phyloP scores from a whole-genome alignment of 2,797 vertebrate genomes.

The Crocodylus rhombifer region DNA sequence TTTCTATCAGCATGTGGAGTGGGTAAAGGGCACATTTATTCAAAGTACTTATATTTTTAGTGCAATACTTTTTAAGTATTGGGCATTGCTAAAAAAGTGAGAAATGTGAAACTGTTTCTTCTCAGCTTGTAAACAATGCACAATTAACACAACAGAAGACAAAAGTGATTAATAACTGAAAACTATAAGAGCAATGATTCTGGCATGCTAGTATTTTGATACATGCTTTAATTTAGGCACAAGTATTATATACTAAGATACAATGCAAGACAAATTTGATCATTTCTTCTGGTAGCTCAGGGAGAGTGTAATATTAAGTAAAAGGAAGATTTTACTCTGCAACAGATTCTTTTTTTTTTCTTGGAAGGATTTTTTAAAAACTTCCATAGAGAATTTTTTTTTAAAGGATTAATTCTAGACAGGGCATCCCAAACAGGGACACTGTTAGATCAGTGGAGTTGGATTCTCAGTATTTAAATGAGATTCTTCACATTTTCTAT shows the following conservation, averaged over 20 bases:
- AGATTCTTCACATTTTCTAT: constrained; percentile 35
- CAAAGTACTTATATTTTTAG: not conserved
- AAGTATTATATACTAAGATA: not conserved
- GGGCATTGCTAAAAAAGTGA: not conserved
- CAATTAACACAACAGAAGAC: constrained; percentile 34
- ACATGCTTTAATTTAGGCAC: not conserved
- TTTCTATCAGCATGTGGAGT: not conserved
- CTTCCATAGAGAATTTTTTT: not conserved
- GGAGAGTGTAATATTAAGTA: not conserved
- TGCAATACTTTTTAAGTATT: not conserved
- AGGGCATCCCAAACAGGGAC: constrained; percentile 21
- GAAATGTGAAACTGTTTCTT: constrained; percentile 1
- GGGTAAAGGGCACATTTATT: not conserved
- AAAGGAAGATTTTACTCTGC: not conserved
- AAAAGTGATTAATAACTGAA: constrained; percentile 22
- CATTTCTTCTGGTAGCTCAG: not conserved
- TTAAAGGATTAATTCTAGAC: constrained; percentile 40
- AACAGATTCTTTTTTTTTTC: not conserved
- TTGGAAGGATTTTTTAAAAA: not conserved
- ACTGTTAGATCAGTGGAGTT: constrained; percentile 33
- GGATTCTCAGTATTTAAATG: constrained; percentile 61
- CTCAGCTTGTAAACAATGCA: not conserved
- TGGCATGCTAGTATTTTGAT: not conserved
- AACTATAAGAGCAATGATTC: constrained; percentile 20
- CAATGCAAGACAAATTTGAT: not conserved